Evolutionary conservation across 2,797 vertebrate genomes (phyloP), one percentile per base, ranked within the genome.

Genomic region (Pipistrellus pipistrellus): DNA sequence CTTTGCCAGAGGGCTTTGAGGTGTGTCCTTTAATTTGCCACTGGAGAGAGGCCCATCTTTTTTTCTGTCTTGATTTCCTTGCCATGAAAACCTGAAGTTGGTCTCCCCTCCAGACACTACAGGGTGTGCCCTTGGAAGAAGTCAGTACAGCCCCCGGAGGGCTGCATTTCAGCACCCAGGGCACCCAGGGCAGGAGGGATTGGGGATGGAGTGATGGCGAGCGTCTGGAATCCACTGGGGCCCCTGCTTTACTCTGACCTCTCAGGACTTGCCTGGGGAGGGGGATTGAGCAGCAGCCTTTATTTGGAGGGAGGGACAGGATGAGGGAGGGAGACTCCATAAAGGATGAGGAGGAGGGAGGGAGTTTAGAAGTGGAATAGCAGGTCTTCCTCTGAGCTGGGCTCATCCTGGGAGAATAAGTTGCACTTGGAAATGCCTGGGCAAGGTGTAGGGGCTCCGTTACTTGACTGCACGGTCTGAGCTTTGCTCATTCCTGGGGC

Each of bases 401-500:
- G 53, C 59, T 91, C 81, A 64, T 81, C 80, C 32, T 84, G 41
- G 32, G 35, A 76, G 57, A 75, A 76, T 88, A 66, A 88, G 85
- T 93, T 88, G 88, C 68, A 32, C 46, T 27, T 88, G 25, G 81
- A 91, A 90, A 44, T 96, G n/a, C 64, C 57, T 55, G 9, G 64
- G 71, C 0, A 3, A 92, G 51, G 91, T 72, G 85, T 88, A 30
- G 55, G 78, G 80, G 27, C 71, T 92, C 48, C 23, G 35, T 96
- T 95, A 91, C 75, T 87, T 92, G 76, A 53, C 64, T 64, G 44
- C 35, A 38, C 14, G 66, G 59, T 23, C 87, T 57, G 35, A 89
- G 55, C 88, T 91, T 86, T 94, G 93, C 88, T 93, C 94, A 57
- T 86, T 94, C 94, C 27, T 72, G 88, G 93, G 21, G 25, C n/a